These are phyloP conservation scores for Hoplias malabaricus DNA, from an alignment of 2,113 vertebrate genomes.

Conservation along the genomic window DNA sequence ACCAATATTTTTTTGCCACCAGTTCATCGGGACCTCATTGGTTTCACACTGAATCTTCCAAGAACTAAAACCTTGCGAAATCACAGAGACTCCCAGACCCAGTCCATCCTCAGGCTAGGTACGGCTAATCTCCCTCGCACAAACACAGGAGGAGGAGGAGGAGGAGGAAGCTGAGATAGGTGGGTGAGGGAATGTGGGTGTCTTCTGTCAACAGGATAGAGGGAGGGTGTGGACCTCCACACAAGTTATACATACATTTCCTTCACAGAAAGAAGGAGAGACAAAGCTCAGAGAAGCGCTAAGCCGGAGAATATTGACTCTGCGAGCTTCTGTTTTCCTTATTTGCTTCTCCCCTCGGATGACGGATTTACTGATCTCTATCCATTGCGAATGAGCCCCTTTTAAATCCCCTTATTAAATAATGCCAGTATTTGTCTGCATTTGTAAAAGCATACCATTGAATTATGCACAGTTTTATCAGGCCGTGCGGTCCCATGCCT, in stretches of 20 bases:
- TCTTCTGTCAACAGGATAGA: slow-evolving; percentile 20
- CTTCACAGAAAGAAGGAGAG: neutral
- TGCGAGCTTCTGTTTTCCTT: neutral
- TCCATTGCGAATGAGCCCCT: neutral
- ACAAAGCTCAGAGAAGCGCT: neutral
- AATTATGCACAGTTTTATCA: neutral
- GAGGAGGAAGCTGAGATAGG: neutral
- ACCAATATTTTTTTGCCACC: no score
- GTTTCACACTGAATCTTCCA: no score
- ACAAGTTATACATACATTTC: neutral
- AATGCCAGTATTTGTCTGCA: neutral
- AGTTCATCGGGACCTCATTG: no score
- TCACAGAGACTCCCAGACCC: no score
- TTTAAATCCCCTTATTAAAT: neutral
- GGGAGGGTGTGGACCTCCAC: neutral
- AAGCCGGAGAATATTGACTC: neutral
- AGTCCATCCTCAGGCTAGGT: no score
- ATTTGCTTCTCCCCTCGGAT: neutral
- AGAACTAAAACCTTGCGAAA: no score
- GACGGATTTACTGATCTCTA: neutral
- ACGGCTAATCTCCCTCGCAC: slow-evolving; percentile 17
- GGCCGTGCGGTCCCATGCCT: neutral
- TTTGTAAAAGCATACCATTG: neutral
- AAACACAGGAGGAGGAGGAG: neutral
- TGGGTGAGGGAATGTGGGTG: neutral